Conservation (phyloP, 2,113 vertebrate genomes). For the Paradoxurus hermaphroditus region DNA sequence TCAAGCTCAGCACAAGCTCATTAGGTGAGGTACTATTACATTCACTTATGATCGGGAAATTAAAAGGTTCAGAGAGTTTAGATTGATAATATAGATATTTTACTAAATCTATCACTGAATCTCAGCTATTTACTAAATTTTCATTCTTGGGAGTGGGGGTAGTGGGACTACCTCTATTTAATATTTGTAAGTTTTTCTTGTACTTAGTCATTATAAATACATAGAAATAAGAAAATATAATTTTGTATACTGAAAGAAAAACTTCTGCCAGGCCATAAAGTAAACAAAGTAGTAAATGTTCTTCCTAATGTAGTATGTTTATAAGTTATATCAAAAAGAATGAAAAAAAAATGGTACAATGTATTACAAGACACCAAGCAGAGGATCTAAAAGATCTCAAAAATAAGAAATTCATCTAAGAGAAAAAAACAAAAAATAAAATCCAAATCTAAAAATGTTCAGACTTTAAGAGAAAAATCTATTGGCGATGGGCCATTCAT, state of each 20-base stretch:
- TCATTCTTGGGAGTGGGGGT: not conserved
- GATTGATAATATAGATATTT: not conserved
- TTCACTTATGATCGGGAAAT: not conserved
- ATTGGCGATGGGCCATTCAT: not conserved
- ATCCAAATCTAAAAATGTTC: not conserved
- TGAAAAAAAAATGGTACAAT: not conserved
- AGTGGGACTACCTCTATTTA: not conserved
- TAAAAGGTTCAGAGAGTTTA: not conserved
- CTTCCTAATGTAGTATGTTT: not conserved
- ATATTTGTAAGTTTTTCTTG: not conserved
- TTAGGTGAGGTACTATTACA: not conserved
- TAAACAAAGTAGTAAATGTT: not conserved
- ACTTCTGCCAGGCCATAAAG: not conserved
- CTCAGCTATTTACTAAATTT: not conserved
- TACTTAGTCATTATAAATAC: not conserved
- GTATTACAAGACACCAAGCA: not conserved
- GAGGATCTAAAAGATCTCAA: not conserved
- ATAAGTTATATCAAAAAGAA: not conserved
- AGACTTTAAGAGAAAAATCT: conserved; percentile 9
- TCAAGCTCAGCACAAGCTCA: not conserved
- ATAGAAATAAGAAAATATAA: not conserved
- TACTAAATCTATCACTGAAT: not conserved
- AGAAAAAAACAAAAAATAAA: not conserved
- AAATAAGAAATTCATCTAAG: not conserved
- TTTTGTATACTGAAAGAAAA: not conserved